Base-by-base conservation (phyloP, 2,797 vertebrate species). In the Halcyon leucocephala region DNA sequence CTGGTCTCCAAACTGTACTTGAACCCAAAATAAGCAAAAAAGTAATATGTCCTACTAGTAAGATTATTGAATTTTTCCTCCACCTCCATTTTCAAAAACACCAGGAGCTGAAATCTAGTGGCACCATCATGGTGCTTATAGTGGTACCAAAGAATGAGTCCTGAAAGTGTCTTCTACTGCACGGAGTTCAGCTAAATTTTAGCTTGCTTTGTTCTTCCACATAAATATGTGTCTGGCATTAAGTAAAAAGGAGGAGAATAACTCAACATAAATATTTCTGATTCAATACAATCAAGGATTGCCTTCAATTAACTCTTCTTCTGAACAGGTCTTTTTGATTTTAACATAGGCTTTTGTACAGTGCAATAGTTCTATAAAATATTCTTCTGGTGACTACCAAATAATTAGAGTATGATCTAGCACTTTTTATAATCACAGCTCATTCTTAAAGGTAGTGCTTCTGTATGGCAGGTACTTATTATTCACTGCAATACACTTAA, bases 351-450 rank as follows among this genome's bases (percentile, higher is more conserved):
- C 10, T 88, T 13, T 80, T 69, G 41, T 24, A 33, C 10, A 71
- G 24, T 42, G 28, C 31, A 73, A 42, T 60, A 48, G 19, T 33
- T 46, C 22, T 37, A 48, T 12, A 67, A 86, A 92, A 12, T 57
- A 74, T 91, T 84, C 55, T 82, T 21, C 44, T 37, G 17, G 25
- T 86, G 41, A 49, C 58, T 82, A 74, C 9, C n/a, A 70, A 94
- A 48, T 14, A 8, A 78, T 82, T 72, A 82, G 11, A 35, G 11
- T 46, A 72, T 46, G 49, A 82, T 55, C 13, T 48, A 79, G 3
- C 11, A 76, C 17, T 82, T 86, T 52, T 70, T 64, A 37, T 57
- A 74, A 79, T 61, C 54, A 65, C 26, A 84, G 14, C 9, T 72
- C 44, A 61, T 71, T 94, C 67, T 6, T 87, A 82, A 84, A 91